Evolutionary conservation across 2,113 vertebrate genomes (phyloP).

Genomic region (Rhodinocichla rosea): DNA sequence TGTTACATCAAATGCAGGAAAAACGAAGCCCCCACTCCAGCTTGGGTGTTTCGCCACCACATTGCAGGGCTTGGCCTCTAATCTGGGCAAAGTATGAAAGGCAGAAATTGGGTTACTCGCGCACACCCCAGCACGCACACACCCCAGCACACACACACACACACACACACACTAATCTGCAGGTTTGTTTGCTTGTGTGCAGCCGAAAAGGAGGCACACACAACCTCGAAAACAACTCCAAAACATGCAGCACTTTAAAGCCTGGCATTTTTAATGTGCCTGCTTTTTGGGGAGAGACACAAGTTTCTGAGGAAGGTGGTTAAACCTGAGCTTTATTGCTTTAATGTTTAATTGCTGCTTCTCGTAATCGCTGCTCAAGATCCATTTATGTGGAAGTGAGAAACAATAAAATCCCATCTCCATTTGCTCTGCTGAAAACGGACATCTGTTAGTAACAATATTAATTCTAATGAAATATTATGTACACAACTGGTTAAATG

Average conservation of each 20-base stretch:
- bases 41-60: background rate
- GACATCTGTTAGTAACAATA: conserved; percentile 65
- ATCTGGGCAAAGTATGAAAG: conserved; percentile 49
- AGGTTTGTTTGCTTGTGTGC: conserved; percentile 3
- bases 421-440: conserved; percentile 40
- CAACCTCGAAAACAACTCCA: background rate
- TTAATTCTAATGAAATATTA: conserved; percentile 66
- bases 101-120: conserved; percentile 55
- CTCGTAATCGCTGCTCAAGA: conserved; percentile 50
- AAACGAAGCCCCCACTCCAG: background rate
- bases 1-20: conserved; percentile 41
- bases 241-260: background rate
- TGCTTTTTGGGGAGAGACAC: background rate
- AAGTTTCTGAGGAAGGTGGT: background rate
- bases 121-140: background rate
- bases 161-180: background rate
- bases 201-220: background rate
- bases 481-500: conserved; percentile 56
- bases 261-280: background rate
- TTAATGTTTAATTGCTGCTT: conserved; percentile 45
- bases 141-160: background rate
- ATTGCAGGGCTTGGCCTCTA: conserved; percentile 35
- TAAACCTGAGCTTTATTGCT: conserved; percentile 17
- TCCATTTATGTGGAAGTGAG: conserved; percentile 62
- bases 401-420: conserved; percentile 68